Percentiles rank a stretch among this genome's conserved stretches.
These are phyloP conservation scores for Lithophane leautieri DNA, from an alignment of 2,888 invertebrate genomes.

Conservation along the genomic window DNA sequence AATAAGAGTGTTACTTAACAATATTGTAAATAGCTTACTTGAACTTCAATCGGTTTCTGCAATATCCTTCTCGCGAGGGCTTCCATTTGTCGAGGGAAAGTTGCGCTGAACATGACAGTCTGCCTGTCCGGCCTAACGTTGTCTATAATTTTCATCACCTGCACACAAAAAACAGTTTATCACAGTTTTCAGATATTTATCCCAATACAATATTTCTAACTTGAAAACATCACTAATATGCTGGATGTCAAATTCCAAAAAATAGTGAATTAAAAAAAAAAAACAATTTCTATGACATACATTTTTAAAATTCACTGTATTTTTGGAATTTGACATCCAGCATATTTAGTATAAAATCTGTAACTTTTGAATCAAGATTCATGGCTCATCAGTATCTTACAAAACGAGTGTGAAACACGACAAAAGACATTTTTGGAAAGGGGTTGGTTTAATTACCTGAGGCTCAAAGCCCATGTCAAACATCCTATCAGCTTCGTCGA, in stretches of 20 bases:
- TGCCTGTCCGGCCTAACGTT: slow-evolving; percentile 99
- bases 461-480: slow-evolving; percentile 99
- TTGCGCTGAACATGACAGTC: slow-evolving; percentile 99
- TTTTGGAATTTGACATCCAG: neutral
- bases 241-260: too few relatives aligned
- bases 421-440: neutral
- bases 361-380: neutral
- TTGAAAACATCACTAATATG: neutral
- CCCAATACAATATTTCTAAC: neutral
- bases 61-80: slow-evolving; percentile 98
- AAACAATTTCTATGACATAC: neutral
- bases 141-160: slow-evolving; percentile 99
- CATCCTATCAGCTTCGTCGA: slow-evolving; percentile 99
- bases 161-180: slow-evolving; percentile 15
- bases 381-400: neutral
- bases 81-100: slow-evolving; percentile 99
- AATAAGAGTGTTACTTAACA: neutral
- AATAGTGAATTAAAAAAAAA: too few relatives aligned
- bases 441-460: slow-evolving; percentile 89
- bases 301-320: neutral
- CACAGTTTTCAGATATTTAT: neutral
- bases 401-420: neutral
- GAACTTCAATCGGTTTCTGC: slow-evolving; percentile 98
- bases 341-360: neutral
- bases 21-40: slow-evolving; percentile 80